Evolutionary conservation across 2,888 invertebrate species (phyloP).

Genomic region (Cylloceria caligata): DNA sequence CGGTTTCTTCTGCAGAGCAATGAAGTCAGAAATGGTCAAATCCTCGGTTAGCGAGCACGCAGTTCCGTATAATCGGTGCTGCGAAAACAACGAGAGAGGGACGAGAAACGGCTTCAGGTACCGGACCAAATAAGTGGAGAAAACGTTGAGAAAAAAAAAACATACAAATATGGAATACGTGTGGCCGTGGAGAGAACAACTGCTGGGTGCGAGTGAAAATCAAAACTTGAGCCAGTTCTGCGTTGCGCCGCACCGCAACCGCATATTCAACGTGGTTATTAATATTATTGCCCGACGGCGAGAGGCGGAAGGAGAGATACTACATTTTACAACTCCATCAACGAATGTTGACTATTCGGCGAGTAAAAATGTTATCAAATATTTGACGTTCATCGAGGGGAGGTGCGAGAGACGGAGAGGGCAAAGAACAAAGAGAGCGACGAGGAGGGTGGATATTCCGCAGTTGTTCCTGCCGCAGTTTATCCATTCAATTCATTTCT

Average conservation of each 20-base stretch:
- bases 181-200: background rate
- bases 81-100: background rate
- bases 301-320: background rate
- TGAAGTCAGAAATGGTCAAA: background rate
- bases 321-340: conserved; percentile 47
- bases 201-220: background rate
- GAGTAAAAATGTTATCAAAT: conserved; percentile 58
- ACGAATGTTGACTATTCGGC: conserved; percentile 43
- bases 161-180: background rate
- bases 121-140: background rate
- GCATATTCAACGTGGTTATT: background rate
- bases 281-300: conserved; percentile 15
- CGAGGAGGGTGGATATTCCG: conserved; percentile 26
- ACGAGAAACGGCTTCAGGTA: background rate
- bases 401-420: background rate
- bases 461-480: conserved; percentile 37
- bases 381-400: conserved; percentile 49
- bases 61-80: background rate
- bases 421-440: conserved; percentile 2
- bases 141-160: background rate
- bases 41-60: background rate
- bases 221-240: background rate
- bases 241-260: background rate
- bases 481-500: conserved; percentile 52
- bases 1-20: background rate